Base-by-base conservation (phyloP, 2,113 vertebrate species). In the Blennius ocellaris region DNA sequence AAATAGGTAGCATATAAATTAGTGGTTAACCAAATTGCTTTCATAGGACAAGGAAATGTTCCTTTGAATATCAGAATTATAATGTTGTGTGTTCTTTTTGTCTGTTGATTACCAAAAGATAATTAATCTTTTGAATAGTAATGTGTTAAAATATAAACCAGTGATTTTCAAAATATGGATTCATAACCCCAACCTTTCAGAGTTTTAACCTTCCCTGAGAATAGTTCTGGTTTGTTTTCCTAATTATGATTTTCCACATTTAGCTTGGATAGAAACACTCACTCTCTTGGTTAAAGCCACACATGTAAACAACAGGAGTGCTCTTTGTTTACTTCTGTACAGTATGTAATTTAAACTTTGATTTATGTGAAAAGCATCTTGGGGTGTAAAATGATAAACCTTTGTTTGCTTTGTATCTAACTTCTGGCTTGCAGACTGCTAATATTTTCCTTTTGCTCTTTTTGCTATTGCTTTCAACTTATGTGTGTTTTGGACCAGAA, bases 1-100 rank as follows among this genome's bases (percentile, higher is more conserved):
- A 83, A 73, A 51, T 60, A 11, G 45, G 62, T 37, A 72, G 69
- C 37, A 73, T 66, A 80, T n/a, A 49, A 89, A 68, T 68, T 53
- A 68, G 65, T 57, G 40, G 43, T 54, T 55, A 63, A 38, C 21
- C 11, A 40, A 53, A 11, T 56, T 7, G 54, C 50, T 80, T 78
- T 73, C 36, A 48, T 60, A 30, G n/a, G 57, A 48, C 37, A 44
- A 47, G 63, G 47, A 17, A 44, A 50, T 73, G 50, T 68, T 71
- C 16, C 65, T 40, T 64, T 57, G 37, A 37, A 6, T 8, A 7
- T 12, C 7, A 45, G 10, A 7, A 43, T 43, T 10, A 2, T 8
- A 8, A 43, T 43, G 10, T 43, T 30, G 21, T 30, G 21, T 30
- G 21, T 30, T 30, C 2, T 30, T 30, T 30, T 30, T 4, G 21